phyloP scores from a whole-genome alignment of 1,140 invertebrate species.

The Eueides isabella region DNA sequence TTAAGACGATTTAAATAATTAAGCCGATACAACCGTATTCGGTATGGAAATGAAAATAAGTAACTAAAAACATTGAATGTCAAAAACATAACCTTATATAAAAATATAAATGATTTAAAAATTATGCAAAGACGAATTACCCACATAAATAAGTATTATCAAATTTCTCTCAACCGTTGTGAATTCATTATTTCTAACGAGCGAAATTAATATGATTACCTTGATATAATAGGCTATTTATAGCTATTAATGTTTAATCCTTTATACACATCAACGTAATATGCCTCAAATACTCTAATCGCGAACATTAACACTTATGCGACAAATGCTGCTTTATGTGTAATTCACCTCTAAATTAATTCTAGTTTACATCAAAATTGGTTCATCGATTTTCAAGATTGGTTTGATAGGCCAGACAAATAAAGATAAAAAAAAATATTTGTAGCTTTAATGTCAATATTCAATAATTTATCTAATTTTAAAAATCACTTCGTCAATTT shows the following conservation, averaged over 20 bases:
- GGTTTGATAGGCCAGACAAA: too few relatives aligned
- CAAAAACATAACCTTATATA: background rate
- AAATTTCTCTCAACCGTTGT: slow-evolving; percentile 10
- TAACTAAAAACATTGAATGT: background rate
- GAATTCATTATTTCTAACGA: slow-evolving; percentile 6
- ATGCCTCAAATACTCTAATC: background rate
- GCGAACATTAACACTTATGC: too few relatives aligned
- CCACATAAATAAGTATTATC: background rate
- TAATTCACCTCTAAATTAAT: too few relatives aligned
- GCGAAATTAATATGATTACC: background rate
- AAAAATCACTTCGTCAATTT: too few relatives aligned
- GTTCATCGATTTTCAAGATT: too few relatives aligned
- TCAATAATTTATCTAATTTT: too few relatives aligned
- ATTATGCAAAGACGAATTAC: slow-evolving; percentile 8
- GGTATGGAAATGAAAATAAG: background rate
- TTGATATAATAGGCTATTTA: slow-evolving; percentile 4
- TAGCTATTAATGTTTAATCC: background rate
- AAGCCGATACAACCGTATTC: background rate
- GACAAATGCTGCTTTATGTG: too few relatives aligned
- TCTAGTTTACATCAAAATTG: too few relatives aligned
- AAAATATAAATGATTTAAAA: background rate
- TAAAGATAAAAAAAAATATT: background rate
- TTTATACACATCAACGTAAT: background rate
- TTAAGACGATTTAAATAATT: background rate
- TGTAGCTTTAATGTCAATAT: too few relatives aligned